A percentile compares a stretch with the other conserved stretches of the same genome.
Evolutionary conservation across 2,888 invertebrate species (phyloP).

Genomic region (Dasysyrphus albostriatus): DNA sequence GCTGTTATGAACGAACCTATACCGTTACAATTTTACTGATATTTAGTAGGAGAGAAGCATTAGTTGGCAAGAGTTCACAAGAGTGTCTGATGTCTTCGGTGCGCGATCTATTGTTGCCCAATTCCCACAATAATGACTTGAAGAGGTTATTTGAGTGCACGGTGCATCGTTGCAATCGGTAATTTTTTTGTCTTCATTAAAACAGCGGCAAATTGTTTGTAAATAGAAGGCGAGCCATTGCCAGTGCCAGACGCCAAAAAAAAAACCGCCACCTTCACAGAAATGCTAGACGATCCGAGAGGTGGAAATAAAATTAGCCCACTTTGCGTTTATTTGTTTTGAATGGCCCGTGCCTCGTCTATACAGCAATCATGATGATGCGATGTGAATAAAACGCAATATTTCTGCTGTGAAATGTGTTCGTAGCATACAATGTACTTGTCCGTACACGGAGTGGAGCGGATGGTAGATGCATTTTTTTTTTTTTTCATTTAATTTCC

Average conservation of each 20-base stretch:
- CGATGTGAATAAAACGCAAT: slow-evolving; percentile 1
- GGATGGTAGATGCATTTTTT: neutral
- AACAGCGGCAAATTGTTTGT: slow-evolving; percentile 13
- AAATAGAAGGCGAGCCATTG: slow-evolving; percentile 17
- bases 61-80: slow-evolving; percentile 5
- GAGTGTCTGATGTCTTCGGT: neutral
- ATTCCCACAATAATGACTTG: slow-evolving; percentile 9
- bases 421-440: too few relatives aligned
- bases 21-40: too few relatives aligned
- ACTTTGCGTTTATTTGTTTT: slow-evolving; percentile 23
- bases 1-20: too few relatives aligned
- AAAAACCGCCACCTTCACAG: neutral
- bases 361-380: slow-evolving; percentile 2
- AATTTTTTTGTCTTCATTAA: slow-evolving; percentile 18
- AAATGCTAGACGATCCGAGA: neutral
- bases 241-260: slow-evolving; percentile 21
- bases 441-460: too few relatives aligned
- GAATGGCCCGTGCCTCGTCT: neutral
- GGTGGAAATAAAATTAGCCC: slow-evolving; percentile 21
- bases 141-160: slow-evolving; percentile 16
- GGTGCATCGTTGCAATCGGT: slow-evolving; percentile 14
- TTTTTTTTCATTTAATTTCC: neutral
- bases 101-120: slow-evolving; percentile 1
- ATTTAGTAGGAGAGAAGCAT: too few relatives aligned
- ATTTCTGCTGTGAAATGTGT: neutral